Conservation (phyloP, 2,888 invertebrate species). For the Lottia gigantea region DNA sequence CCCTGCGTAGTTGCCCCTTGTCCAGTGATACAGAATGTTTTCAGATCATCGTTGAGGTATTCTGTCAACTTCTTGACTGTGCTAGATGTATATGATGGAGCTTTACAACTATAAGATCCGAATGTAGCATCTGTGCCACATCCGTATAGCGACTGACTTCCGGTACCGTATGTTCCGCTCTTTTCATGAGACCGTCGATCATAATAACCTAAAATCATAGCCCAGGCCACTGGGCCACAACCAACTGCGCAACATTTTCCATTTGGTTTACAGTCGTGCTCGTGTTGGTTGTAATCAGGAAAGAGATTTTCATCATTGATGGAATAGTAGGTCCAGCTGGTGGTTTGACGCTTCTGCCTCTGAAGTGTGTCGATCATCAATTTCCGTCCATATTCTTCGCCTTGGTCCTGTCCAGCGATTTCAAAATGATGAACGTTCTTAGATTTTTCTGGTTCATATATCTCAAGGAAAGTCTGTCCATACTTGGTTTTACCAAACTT, state of each 20-base stretch:
- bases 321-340: constrained; percentile 11
- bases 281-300: constrained; percentile 26
- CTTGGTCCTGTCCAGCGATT: background rate
- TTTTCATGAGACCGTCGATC: constrained; percentile 24
- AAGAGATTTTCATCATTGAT: constrained; percentile 23
- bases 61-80: constrained; percentile 16
- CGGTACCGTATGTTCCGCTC: constrained; percentile 1
- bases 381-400: background rate
- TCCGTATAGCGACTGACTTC: constrained; percentile 22
- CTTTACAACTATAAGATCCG: constrained; percentile 21
- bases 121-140: constrained; percentile 25
- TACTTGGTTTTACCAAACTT: background rate
- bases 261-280: background rate
- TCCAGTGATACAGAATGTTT: constrained; percentile 22
- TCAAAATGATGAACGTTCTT: background rate
- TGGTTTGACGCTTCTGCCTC: constrained; percentile 14
- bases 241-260: constrained; percentile 19
- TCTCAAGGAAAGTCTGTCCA: background rate
- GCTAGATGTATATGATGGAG: constrained; percentile 17
- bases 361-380: constrained; percentile 11
- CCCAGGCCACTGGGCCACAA: constrained; percentile 31
- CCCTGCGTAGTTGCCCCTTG: constrained; percentile 23
- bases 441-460: background rate
- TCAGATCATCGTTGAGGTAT: constrained; percentile 14
- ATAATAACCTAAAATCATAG: constrained; percentile 26